Evolutionary conservation across 2,797 vertebrate genomes (phyloP).

Genomic region (Labroides dimidiatus): DNA sequence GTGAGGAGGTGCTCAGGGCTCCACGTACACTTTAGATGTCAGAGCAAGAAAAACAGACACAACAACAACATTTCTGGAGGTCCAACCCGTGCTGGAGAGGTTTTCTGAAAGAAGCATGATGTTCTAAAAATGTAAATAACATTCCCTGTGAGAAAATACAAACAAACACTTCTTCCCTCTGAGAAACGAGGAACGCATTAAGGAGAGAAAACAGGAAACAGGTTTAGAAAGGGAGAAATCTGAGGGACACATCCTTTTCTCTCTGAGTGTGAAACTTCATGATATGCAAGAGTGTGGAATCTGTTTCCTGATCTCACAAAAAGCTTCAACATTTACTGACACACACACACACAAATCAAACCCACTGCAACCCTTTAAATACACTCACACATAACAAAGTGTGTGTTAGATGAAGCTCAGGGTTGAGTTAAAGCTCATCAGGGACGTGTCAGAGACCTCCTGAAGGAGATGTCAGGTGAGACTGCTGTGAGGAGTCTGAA

Average conservation of each 20-base stretch:
- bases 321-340: too few species aligned
- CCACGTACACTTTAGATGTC: constrained; percentile 34
- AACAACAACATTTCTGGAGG: constrained; percentile 7
- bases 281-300: too few species aligned
- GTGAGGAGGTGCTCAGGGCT: constrained; percentile 39
- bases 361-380: too few species aligned
- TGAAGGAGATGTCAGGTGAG: too few species aligned
- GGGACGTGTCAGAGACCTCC: too few species aligned
- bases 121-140: constrained; percentile 33
- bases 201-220: constrained; percentile 27
- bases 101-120: neutral
- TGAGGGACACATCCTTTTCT: too few species aligned
- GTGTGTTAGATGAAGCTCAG: too few species aligned
- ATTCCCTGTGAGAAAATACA: constrained; percentile 15
- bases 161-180: constrained; percentile 17
- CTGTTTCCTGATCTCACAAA: too few species aligned
- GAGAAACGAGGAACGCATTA: neutral
- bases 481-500: neutral
- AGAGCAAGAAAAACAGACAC: neutral
- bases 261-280: too few species aligned
- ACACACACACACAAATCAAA: too few species aligned
- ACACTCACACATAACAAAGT: too few species aligned
- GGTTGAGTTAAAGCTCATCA: too few species aligned
- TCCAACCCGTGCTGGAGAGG: neutral
- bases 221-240: neutral